A percentile compares a stretch with the other conserved stretches of the same genome.
phyloP scores from a whole-genome alignment of 2,113 vertebrate species.

The Lepus europaeus region DNA sequence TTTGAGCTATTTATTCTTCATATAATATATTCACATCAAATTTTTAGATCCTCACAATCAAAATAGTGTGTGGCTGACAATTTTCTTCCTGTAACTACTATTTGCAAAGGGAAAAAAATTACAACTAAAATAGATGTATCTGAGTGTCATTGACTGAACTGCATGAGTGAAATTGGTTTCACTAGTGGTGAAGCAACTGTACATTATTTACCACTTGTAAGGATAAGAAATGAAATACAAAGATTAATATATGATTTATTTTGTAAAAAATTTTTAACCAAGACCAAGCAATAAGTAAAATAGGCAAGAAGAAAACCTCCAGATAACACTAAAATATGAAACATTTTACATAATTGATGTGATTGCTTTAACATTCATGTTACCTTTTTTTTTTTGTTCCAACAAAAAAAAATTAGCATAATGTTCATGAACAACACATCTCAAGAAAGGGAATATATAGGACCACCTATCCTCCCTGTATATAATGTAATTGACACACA shows the following conservation, averaged over 20 bases:
- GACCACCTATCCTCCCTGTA: background rate
- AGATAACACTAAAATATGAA: background rate
- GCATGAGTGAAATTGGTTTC: background rate
- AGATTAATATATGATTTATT: background rate
- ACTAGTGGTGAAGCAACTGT: background rate
- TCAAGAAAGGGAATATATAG: background rate
- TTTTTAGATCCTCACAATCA: background rate
- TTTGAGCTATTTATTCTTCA: background rate
- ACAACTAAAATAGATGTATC: background rate
- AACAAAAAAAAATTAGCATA: background rate
- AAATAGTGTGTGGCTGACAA: background rate
- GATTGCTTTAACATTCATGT: background rate
- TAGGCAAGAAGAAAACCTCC: background rate
- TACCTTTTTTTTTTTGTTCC: background rate
- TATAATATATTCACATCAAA: background rate
- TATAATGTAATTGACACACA: background rate
- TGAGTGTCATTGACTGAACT: background rate
- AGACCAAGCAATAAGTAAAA: background rate
- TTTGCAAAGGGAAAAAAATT: background rate
- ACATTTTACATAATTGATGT: background rate
- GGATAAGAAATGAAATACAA: background rate
- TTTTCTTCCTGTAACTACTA: background rate
- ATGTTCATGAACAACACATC: background rate
- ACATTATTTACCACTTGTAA: background rate
- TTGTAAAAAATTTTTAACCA: background rate